Evolutionary conservation across 2,113 vertebrate species (phyloP), one percentile per base, ranked within the genome.

Genomic region (Amphiprion ocellaris): DNA sequence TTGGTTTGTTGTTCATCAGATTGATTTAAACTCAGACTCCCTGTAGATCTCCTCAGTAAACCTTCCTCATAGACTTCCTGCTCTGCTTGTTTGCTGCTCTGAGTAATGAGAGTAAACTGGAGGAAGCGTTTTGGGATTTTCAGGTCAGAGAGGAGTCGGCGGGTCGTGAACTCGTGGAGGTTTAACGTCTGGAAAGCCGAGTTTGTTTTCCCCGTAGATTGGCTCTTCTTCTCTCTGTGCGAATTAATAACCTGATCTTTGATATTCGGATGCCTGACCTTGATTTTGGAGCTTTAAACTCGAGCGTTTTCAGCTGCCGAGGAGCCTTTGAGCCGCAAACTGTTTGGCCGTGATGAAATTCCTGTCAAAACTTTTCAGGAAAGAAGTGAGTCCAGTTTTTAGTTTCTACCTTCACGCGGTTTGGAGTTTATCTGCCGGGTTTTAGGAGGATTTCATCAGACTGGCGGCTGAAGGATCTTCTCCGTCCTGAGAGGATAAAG

Each of bases 401-500:
- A 39, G 15, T 33, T 78, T 81, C 55, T 30, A 61, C 60, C 78
- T 76, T n/a, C 15, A 69, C 78, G 79, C 82, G 12, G 74, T 68
- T 63, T 75, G 49, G 52, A 75, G 69, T 68, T 68, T 62, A 78
- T 81, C 85, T 74, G 74, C 65, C 5, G 74, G 79, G 61, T 60
- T 78, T 82, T 71, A 65, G 68, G 26, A 53, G 79, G 86, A 85
- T 85, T 88, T 85, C 76, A 44, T 80, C 86, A 79, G 86, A 72
- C 67, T 17, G 37, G 62, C 23, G 62, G 82, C 17, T 62, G 75
- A 66, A 85, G 75, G 71, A 76, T 82, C 75, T 44, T 59, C 61
- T 47, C 3, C 10, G 26, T 70, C 82, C 75, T 67, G 47, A 52
- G 86, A 82, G 79, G 24, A 11, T 49, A 58, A 58, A 85, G 73